Conservation (phyloP, 2,797 vertebrate species). For the Anabacerthia variegaticeps region DNA sequence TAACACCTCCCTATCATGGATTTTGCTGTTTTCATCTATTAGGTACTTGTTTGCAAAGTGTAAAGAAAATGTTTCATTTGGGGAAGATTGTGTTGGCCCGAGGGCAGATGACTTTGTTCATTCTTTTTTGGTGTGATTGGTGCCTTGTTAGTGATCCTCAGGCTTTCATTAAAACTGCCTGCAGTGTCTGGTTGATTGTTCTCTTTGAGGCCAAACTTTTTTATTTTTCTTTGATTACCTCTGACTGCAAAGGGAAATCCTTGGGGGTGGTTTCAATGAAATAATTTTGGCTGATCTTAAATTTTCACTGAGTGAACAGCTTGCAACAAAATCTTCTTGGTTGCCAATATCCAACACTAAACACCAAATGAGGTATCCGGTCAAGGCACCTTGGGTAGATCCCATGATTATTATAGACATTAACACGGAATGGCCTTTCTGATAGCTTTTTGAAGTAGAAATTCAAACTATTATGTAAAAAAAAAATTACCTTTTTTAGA, state of each 20-base stretch:
- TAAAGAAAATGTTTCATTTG: background rate
- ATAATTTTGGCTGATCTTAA: background rate
- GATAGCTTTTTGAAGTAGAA: background rate
- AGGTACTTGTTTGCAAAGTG: background rate
- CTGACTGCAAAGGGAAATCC: background rate
- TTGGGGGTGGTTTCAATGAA: background rate
- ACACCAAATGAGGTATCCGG: fast-evolving
- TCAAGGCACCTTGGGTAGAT: background rate
- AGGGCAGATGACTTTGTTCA: background rate
- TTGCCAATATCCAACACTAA: background rate
- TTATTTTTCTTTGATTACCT: background rate
- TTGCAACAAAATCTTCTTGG: background rate
- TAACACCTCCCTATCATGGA: background rate
- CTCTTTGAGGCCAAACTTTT: background rate
- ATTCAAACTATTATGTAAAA: background rate
- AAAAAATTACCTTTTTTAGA: background rate
- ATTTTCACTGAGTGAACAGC: background rate
- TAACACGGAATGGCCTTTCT: background rate
- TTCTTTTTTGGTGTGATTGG: background rate
- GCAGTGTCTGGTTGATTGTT: background rate
- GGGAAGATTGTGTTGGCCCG: background rate
- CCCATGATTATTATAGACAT: background rate
- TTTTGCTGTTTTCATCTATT: background rate
- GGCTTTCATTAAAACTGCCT: background rate
- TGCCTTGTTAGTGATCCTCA: background rate